Base-by-base conservation (phyloP, 2,797 vertebrate genomes). In the Nothura maculosa region DNA sequence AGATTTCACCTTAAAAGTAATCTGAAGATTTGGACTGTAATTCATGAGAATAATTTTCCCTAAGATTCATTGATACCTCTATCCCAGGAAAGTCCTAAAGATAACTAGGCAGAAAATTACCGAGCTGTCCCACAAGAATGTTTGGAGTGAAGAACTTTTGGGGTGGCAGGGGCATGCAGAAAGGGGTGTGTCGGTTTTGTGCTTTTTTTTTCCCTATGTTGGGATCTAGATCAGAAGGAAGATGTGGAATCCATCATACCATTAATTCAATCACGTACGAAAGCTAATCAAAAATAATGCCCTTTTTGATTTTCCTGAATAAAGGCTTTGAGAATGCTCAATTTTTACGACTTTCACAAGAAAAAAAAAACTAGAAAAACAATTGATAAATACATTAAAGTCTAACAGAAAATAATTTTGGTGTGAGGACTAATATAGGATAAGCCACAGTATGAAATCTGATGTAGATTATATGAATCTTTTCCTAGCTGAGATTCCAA, bases 201-300 rank as follows among this genome's bases (percentile, higher is more conserved):
- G 24, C 10, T 22, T 47, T 50, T 50, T 50, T 25, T 50, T 50
- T 25, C 3, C 24, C 12, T 24, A 25, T 24, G 3, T 27, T 52
- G 27, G 50, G 27, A 42, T 73, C 20, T 64, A 61, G 14, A 14
- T 76, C 24, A 47, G 13, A 9, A 66, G 32, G 4, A 74, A 22
- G 24, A 30, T 45, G 2, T 14, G 32, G 8, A 54, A 16, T 5
- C 4, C 5, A 20, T 45, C 8, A 36, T 6, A 13, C 0, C 0
- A 54, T 25, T 69, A n/a, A 28, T 67, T 70, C 47, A 62, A n/a
- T 13, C 10, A 45, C 25, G 40, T 60, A 18, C 34, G 82, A 81
- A 3, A 9, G 8, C 1, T 22, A 27, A 63, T n/a, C 7, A 50
- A 48, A 48, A 50, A 25, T 24, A 48, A 25, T 25, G 24, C 1